A percentile compares a stretch with the other conserved stretches of the same genome.
phyloP scores from a whole-genome alignment of 2,888 invertebrate species.

The Stratiomys singularior region DNA sequence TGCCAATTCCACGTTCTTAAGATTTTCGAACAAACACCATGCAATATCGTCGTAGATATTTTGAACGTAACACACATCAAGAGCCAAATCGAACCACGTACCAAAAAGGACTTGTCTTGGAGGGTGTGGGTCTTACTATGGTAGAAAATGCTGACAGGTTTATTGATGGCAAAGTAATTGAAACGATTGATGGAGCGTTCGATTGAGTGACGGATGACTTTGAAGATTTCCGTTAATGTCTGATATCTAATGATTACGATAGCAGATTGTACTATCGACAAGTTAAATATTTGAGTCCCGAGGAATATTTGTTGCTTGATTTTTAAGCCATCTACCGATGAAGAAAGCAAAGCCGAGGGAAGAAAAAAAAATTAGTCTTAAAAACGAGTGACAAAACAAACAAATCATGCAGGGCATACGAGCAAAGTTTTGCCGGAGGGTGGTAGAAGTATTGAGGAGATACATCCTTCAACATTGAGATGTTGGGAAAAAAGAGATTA shows the following conservation, averaged over 20 bases:
- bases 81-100: conserved; percentile 1
- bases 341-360: neutral
- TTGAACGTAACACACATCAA: too few species aligned
- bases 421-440: too few species aligned
- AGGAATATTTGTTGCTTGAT: neutral
- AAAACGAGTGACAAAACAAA: too few species aligned
- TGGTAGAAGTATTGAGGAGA: too few species aligned
- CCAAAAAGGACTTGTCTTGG: neutral
- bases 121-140: neutral
- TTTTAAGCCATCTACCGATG: neutral
- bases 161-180: conserved; percentile 51
- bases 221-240: conserved; percentile 48
- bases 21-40: neutral
- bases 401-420: too few species aligned
- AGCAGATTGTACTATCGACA: conserved; percentile 48
- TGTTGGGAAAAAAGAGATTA: neutral
- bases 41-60: neutral
- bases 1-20: neutral
- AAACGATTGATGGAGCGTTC: conserved; percentile 51
- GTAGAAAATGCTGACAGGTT: conserved; percentile 47
- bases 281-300: conserved; percentile 35
- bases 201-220: conserved; percentile 52
- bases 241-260: conserved; percentile 49
- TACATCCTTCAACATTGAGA: too few species aligned
- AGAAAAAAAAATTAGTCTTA: neutral